Percentiles rank a stretch among this genome's conserved stretches.
Evolutionary conservation across 2,888 invertebrate species (phyloP).

Genomic region (Melikaiella ostensackeni): DNA sequence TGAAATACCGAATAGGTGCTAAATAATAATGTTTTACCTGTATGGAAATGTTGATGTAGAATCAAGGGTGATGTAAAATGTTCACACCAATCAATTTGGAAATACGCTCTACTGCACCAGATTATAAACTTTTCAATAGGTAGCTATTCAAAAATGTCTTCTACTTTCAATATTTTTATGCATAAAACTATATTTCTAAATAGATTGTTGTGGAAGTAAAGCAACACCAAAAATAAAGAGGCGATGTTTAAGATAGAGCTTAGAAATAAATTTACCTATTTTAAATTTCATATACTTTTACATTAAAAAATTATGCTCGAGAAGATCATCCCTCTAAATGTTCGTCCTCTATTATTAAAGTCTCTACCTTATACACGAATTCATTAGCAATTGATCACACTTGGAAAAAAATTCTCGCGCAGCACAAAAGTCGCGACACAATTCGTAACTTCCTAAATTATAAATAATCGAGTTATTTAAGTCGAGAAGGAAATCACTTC

Average conservation of each 20-base stretch:
- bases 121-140: no score
- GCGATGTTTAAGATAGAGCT: no score
- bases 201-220: no score
- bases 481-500: neutral
- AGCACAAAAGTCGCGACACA: neutral
- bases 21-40: neutral
- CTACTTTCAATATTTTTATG: no score
- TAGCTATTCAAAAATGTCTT: no score
- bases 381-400: constrained; percentile 4
- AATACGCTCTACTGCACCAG: neutral
- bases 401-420: neutral
- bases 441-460: neutral
- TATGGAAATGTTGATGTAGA: neutral
- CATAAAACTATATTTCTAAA: no score
- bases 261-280: no score
- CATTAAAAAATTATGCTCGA: neutral
- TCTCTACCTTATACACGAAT: neutral
- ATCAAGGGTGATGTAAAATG: neutral
- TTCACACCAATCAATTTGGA: neutral
- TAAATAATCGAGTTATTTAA: constrained; percentile 29
- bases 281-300: neutral
- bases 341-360: neutral
- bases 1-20: no score
- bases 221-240: no score
- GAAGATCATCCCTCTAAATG: neutral